Base-by-base conservation (phyloP, 2,113 vertebrate genomes). In the Arothron firmamentum region DNA sequence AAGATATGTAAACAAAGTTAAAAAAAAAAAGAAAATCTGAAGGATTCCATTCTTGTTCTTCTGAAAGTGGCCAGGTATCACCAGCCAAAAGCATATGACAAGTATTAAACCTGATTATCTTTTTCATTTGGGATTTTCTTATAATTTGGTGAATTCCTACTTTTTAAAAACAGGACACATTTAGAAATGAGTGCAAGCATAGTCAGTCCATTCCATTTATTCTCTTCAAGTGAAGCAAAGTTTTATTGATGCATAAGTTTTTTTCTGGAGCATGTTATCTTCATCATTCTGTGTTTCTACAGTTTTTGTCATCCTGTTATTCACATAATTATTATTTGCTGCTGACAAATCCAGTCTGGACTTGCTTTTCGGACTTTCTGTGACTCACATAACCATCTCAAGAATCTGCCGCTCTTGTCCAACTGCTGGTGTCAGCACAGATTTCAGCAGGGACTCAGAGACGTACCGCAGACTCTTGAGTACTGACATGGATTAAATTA, bases 81-180 rank as follows among this genome's bases (percentile, higher is more conserved):
- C 21, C 0, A 55, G 62, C 52, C 25, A 0, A 56, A n/a, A n/a
- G n/a, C n/a, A n/a, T n/a, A n/a, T n/a, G n/a, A n/a, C n/a, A 56
- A 8, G 52, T 51, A 50, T 70, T 69, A 69, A 34, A 18, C 18
- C 1, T 52, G 67, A 77, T 62, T 55, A 64, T 6, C 6, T 28
- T 28, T 6, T 28, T 28, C 6, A 6, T 28, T 28, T 3, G 28
- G 3, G 28, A 28, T 4, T 3, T 28, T 28, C 28, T 28, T 28
- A 6, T 28, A 28, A 28, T 28, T 28, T 28, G 28, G 6, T 28
- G 3, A 6, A 28, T 28, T 43, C 16, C 62, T 21, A 10, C 38
- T 56, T 25, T 6, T 28, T 28, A 28, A 28, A 28, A 28, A n/a
- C n/a, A n/a, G n/a, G n/a, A 28, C 3, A 28, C 28, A 28, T 28